Evolutionary conservation across 2,888 invertebrate species (phyloP).

Genomic region (Volucella inflata): DNA sequence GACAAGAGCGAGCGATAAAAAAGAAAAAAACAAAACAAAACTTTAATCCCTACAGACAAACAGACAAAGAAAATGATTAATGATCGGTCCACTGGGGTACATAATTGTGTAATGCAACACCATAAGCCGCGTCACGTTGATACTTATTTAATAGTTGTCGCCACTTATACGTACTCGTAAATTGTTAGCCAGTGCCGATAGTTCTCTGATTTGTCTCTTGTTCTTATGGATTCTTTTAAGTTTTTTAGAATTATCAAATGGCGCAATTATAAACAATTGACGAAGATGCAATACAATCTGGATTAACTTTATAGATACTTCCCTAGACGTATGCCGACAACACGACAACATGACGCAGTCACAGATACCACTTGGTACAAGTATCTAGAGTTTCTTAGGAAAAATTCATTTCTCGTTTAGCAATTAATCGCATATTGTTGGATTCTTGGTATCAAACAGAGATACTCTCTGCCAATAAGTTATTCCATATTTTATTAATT

Average conservation of each 20-base stretch:
- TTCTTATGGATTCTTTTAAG: neutral
- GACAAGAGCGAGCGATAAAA: too few species aligned
- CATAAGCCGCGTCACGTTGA: too few species aligned
- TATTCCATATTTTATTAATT: conserved; percentile 1
- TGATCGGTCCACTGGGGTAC: conserved; percentile 29
- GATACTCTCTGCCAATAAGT: neutral
- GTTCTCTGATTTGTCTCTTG: too few species aligned
- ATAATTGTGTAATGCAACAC: conserved; percentile 38
- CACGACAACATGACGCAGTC: neutral
- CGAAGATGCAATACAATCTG: conserved; percentile 26
- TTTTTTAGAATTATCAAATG: conserved; percentile 34
- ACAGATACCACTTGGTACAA: too few species aligned
- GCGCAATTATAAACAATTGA: conserved; percentile 35
- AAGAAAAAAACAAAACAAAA: neutral
- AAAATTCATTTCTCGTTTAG: conserved; percentile 15
- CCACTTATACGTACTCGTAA: neutral
- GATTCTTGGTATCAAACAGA: conserved; percentile 12
- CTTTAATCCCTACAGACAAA: conserved; percentile 18
- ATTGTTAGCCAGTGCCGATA: neutral
- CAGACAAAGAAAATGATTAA: conserved; percentile 36
- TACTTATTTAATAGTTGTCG: conserved; percentile 15
- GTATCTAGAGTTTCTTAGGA: conserved; percentile 6
- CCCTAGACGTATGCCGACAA: neutral
- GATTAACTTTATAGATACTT: conserved; percentile 6
- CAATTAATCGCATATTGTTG: conserved; percentile 14